Conservation (phyloP, 2,113 vertebrate species). For the Buteo buteo region DNA sequence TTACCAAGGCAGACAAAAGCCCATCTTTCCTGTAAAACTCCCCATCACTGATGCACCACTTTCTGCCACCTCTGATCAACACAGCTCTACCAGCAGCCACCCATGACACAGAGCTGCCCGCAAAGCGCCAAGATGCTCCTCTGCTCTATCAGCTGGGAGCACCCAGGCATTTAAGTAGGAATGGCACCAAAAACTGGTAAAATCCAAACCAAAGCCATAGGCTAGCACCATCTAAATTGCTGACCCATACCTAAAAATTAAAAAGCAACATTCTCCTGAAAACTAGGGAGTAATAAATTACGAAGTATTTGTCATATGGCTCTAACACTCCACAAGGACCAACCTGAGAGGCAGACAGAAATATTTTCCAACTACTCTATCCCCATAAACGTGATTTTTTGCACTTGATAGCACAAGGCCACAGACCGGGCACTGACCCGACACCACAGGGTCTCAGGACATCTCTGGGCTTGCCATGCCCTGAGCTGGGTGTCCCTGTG, state of each 20-base stretch:
- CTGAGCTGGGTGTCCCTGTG: not conserved
- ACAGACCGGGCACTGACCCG: fast-evolving
- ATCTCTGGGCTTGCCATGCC: fast-evolving
- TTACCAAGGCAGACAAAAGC: not conserved
- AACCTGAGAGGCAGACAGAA: not conserved
- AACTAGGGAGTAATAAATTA: not conserved
- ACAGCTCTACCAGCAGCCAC: not conserved
- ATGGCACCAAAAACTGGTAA: not conserved
- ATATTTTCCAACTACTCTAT: not conserved
- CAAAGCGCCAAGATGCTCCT: not conserved
- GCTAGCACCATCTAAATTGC: no score
- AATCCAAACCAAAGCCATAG: not conserved
- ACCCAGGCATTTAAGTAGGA: not conserved
- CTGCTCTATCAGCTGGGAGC: not conserved
- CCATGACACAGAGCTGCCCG: fast-evolving
- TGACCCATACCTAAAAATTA: not conserved
- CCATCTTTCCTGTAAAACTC: not conserved
- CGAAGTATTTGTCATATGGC: fast-evolving
- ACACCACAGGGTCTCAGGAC: not conserved
- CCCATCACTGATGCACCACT: not conserved
- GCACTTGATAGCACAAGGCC: fast-evolving
- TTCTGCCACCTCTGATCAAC: not conserved
- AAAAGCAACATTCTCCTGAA: not conserved
- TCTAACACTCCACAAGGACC: not conserved
- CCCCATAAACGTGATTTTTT: not conserved